Conservation (phyloP, 2,888 invertebrate genomes). For the Chrysomela aeneicollis region DNA sequence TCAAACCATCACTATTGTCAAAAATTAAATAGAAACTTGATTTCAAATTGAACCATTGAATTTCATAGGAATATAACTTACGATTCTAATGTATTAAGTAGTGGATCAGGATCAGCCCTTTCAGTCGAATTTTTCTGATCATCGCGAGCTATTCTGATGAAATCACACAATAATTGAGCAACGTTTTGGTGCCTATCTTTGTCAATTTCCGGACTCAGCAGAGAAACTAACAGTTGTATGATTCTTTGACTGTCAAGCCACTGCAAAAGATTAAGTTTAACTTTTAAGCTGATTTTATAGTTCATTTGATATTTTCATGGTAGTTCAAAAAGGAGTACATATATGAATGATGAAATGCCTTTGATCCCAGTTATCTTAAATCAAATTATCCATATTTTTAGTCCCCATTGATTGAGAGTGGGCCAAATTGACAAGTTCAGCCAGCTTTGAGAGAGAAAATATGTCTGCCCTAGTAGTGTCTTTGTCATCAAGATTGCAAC, state of each 20-base stretch:
- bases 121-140: constrained; percentile 67
- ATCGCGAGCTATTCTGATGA: constrained; percentile 74
- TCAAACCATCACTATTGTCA: no score
- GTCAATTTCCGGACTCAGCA: constrained; percentile 72
- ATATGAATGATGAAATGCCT: no score
- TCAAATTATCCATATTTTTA: no score
- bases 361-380: no score
- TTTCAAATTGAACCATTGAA: background rate
- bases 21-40: no score
- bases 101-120: constrained; percentile 73
- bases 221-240: constrained; percentile 78
- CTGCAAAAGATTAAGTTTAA: constrained; percentile 62
- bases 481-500: no score
- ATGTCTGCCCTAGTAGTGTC: no score
- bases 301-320: background rate
- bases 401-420: no score
- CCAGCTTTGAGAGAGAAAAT: no score
- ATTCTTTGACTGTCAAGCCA: constrained; percentile 91
- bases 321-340: no score
- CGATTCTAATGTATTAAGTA: constrained; percentile 78
- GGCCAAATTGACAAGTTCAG: no score
- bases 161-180: constrained; percentile 87
- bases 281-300: no score
- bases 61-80: constrained; percentile 59
- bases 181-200: constrained; percentile 85